Evolutionary conservation across 2,888 invertebrate genomes (phyloP), one percentile per base, ranked within the genome.

Genomic region (Eucriotettix oculatus): DNA sequence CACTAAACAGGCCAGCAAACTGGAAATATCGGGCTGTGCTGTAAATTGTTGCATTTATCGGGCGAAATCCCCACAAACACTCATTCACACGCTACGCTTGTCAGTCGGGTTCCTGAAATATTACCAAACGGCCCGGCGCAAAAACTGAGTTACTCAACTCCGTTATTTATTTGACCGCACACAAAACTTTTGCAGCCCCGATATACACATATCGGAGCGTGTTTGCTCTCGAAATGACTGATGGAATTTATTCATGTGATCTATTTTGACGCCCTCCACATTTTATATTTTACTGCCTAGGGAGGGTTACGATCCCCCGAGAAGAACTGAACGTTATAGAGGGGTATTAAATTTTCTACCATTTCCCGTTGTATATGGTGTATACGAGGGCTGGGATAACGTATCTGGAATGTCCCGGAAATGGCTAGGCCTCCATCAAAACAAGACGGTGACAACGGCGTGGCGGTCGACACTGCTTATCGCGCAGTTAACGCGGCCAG

Each of bases 191-290:
- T 48, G 48, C 48, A n/a, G 55, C 40, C 29, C 55, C 55, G 40
- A 55, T 55, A 55, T 41, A 55, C 55, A 55, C 55, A 55, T 55
- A 29, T 41, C 17, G 40, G n/a, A 41, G 48, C 48, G n/a, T 55
- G 40, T 55, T 55, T 55, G 55, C 41, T 55, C 41, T 55, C 55
- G 40, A 29, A 55, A 41, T 55, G 55, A 55, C 29, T 55, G 55
- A 55, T 55, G 40, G 55, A n/a, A 55, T 55, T 55, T 55, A 55
- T 55, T 55, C 55, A 55, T 55, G 55, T 55, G 55, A 55, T 55
- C 16, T 55, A 55, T 55, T 55, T 41, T 55, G 55, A 55, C 55
- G 41, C n/a, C 41, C 55, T 55, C 55, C 55, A 55, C 55, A 48
- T 48, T 48, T 48, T 55, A 55, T 55, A 29, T 55, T 53, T 55